Base-by-base conservation (phyloP, 2,888 invertebrate genomes). In the Acrobeloides nanus region DNA sequence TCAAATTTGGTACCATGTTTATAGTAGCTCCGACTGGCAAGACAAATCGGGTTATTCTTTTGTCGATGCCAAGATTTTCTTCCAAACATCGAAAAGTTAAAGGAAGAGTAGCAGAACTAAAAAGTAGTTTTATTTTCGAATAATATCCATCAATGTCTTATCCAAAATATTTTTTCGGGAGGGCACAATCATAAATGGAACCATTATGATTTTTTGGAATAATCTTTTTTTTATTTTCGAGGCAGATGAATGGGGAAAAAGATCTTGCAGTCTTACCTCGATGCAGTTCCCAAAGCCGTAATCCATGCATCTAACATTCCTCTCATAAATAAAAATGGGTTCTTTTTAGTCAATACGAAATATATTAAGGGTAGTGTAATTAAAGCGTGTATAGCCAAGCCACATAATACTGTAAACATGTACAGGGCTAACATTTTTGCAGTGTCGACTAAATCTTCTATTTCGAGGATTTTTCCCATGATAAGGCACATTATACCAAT, bases 1-100 rank as follows among this genome's bases (percentile, higher is more conserved):
- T 23, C 2, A 23, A 12, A 12, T 10, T 87, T 87, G 1, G 87
- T 87, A 89, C 86, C 87, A 89, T 88, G 76, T 89, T 89, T 74
- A 89, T 73, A 1, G 73, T 73, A 17, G 79, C 78, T 10, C 79
- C 79, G 3, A 79, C 76, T 1, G 80, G 80, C 25, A 80, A 68
- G 12, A 81, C 80, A 54, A 80, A 83, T 44, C 82, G 75, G 4
- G 82, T 82, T 12, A 83, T 81, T 55, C 83, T 76, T 35, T 80
- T 76, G 72, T 83, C 83, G 31, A 83, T 77, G 55, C 79, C 77
- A 54, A 81, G 78, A 64, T 82, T 82, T 63, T 82, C 81, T 65
- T 83, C 83, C 59, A 83, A 73, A 72, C 82, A 83, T 33, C 79
- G 79, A 69, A 83, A 82, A 8, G 82, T 83, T 49, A 83, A 77